phyloP scores from a whole-genome alignment of 2,888 invertebrate species.

The Adelphocoris suturalis region DNA sequence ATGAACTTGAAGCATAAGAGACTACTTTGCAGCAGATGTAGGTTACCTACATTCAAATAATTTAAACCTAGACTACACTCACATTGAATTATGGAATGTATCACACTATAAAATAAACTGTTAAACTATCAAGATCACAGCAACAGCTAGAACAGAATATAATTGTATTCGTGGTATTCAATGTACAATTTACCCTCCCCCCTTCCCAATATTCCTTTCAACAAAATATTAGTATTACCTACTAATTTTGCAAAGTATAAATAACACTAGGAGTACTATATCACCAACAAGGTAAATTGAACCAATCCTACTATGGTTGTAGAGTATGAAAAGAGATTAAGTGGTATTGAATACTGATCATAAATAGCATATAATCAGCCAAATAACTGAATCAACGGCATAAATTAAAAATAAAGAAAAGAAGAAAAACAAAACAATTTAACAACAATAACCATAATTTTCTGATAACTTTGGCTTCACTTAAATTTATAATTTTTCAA shows the following conservation, averaged over 20 bases:
- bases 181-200: constrained; percentile 24
- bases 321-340: neutral
- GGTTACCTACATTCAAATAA: neutral
- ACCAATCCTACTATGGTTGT: neutral
- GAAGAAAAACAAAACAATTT: constrained; percentile 38
- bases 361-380: neutral
- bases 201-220: constrained; percentile 7
- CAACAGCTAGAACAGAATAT: constrained; percentile 61
- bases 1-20: constrained; percentile 7
- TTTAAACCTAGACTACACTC: constrained; percentile 22
- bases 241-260: constrained; percentile 3
- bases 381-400: neutral
- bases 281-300: constrained; percentile 19
- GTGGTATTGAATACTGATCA: neutral
- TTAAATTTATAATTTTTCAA: constrained; percentile 23
- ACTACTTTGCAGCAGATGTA: neutral
- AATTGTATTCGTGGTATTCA: constrained; percentile 23
- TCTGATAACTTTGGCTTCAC: constrained; percentile 51
- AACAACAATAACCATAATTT: constrained; percentile 55
- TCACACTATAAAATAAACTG: constrained; percentile 63
- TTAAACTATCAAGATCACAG: constrained; percentile 69
- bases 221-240: neutral
- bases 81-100: constrained; percentile 52
- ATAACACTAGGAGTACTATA: constrained; percentile 6
- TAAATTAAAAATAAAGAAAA: constrained; percentile 10